These are phyloP conservation scores for Cebus imitator DNA, from an alignment of 2,113 vertebrate species.

Conservation along the genomic window DNA sequence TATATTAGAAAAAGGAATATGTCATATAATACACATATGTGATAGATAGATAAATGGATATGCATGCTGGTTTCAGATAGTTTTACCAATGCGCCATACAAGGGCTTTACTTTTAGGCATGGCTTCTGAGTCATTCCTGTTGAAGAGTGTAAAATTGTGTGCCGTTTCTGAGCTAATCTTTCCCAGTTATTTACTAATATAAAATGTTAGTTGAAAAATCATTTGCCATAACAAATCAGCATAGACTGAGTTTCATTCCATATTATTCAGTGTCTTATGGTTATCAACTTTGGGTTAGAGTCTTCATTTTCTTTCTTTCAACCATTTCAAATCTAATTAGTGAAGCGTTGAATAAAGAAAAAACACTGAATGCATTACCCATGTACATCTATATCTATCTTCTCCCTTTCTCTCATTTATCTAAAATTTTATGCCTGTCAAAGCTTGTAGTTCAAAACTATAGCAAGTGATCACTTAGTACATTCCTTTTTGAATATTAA, in stretches of 20 bases:
- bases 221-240: neutral
- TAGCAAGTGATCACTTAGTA: neutral
- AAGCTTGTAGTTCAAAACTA: slow-evolving; percentile 17
- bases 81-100: neutral
- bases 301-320: neutral
- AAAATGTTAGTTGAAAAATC: slow-evolving; percentile 36
- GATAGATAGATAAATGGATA: neutral
- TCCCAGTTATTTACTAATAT: slow-evolving; percentile 8
- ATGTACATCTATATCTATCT: neutral
- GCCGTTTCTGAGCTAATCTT: neutral
- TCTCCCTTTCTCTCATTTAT: neutral
- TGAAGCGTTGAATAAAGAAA: neutral
- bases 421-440: neutral
- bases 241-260: neutral
- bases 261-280: neutral
- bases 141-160: neutral
- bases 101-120: neutral
- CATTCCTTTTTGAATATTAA: neutral
- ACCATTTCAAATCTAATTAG: neutral
- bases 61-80: neutral
- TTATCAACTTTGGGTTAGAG: neutral
- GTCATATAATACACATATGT: neutral
- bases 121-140: neutral
- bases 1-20: slow-evolving; percentile 40
- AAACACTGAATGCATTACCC: neutral